phyloP scores from a whole-genome alignment of 1,140 invertebrate genomes.

The Manduca sexta region DNA sequence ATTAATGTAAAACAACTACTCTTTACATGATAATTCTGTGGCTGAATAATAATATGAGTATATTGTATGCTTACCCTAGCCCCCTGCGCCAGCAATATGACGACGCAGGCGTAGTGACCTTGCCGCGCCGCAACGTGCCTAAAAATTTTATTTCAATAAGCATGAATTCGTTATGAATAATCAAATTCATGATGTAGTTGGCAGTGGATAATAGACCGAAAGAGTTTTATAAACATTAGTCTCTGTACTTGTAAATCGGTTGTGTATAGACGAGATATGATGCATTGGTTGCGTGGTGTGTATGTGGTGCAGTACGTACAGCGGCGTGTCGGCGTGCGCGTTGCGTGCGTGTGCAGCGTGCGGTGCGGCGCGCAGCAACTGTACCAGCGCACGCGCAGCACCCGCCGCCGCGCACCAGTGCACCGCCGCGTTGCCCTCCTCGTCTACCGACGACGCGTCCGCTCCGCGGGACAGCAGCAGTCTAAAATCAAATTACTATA shows the following conservation, averaged over 20 bases:
- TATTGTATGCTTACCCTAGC: constrained; percentile 75
- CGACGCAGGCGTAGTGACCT: constrained; percentile 87
- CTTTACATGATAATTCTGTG: too few species aligned
- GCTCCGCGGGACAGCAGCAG: constrained; percentile 85
- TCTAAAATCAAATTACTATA: constrained; percentile 53
- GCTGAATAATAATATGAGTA: background rate
- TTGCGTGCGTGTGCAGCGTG: constrained; percentile 84
- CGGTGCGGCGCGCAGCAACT: constrained; percentile 79
- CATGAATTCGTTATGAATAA: background rate
- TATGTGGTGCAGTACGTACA: constrained; percentile 78
- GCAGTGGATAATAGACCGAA: background rate
- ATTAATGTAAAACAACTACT: constrained; percentile 5
- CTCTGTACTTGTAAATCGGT: background rate
- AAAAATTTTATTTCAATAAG: constrained; percentile 1
- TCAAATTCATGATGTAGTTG: background rate
- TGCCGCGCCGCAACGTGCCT: constrained; percentile 93
- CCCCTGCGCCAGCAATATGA: constrained; percentile 86
- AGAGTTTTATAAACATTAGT: background rate
- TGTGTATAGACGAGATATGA: background rate
- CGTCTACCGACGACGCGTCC: constrained; percentile 86
- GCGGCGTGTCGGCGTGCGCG: constrained; percentile 89
- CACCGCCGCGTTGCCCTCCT: constrained; percentile 90
- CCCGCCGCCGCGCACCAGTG: constrained; percentile 94
- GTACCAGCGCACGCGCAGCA: constrained; percentile 82
- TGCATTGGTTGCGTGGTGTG: background rate